Base-by-base conservation (phyloP, 2,888 invertebrate species). In the Dolichopus griseipennis region DNA sequence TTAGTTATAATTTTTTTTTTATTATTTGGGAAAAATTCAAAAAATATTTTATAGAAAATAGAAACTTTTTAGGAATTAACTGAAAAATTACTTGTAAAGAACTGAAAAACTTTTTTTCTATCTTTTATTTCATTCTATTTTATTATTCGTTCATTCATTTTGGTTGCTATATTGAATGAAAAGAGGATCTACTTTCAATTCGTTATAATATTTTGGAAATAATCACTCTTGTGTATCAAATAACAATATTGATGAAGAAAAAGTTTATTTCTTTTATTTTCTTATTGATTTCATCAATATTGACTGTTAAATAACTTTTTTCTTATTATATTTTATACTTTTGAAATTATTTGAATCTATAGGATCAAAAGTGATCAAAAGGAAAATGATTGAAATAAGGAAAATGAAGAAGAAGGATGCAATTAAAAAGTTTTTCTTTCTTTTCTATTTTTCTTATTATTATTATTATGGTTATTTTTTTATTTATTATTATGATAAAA, bases 181-280 rank as follows among this genome's bases (percentile, higher is more conserved):
- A 52, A 52, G 8, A 37, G 37, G 37, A 52, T 52, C 15, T 15
- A 12, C 8, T 41, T 52, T n/a, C n/a, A 18, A 52, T n/a, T 41
- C 41, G 41, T 41, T 12, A 41, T 15, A 9, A 15, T 41, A 41
- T 41, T 41, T 52, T 52, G 52, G n/a, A 52, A 52, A 52, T 52
- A 52, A 52, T 52, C 52, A 52, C 52, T 52, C 52, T 52, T 52
- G 52, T 52, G 52, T 52, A 52, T 52, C 52, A 52, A 52, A 52
- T 52, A 52, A 52, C 52, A 52, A 52, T 52, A n/a, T n/a, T n/a
- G n/a, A n/a, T 52, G 52, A 52, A 2, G 52, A 52, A 52, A 52
- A 52, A 2, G 9, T 52, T 52, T 15, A 18, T 3, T 52, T 52
- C 15, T 52, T 52, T 52, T 52, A 9, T 52, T 52, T 52, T 37